Conservation (phyloP, 1,140 invertebrate genomes). For the Apocrypta bakeri region DNA sequence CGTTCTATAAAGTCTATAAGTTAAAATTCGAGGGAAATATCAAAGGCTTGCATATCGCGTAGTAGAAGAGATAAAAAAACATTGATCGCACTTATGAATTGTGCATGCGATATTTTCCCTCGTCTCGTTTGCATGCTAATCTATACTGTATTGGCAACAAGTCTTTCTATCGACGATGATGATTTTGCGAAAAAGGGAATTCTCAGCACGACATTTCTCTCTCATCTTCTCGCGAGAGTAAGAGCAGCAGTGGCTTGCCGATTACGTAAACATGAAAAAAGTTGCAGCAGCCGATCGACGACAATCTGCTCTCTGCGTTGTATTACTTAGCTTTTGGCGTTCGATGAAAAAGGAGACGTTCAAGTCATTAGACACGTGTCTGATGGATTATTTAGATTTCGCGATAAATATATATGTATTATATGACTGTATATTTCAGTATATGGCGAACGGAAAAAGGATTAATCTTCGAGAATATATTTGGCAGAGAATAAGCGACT, state of each 20-base stretch:
- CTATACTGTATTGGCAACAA: neutral
- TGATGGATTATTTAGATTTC: conserved; percentile 6
- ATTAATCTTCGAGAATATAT: neutral
- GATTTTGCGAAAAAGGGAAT: conserved; percentile 3
- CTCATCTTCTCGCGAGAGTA: neutral
- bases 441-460: neutral
- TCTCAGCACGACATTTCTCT: conserved; percentile 1
- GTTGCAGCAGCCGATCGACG: neutral
- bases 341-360: neutral
- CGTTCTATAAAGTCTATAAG: too few species aligned
- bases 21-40: too few species aligned
- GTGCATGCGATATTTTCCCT: conserved; percentile 22
- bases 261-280: conserved; percentile 25
- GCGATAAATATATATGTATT: neutral
- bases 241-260: neutral
- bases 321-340: neutral
- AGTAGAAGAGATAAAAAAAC: too few species aligned
- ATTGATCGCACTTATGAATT: conserved; percentile 29
- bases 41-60: too few species aligned
- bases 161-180: neutral
- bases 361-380: too few species aligned
- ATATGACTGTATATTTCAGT: too few species aligned
- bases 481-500: too few species aligned
- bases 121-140: conserved; percentile 2
- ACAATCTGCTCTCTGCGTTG: neutral